Evolutionary conservation across 2,113 vertebrate genomes (phyloP).

Genomic region (Lota lota): DNA sequence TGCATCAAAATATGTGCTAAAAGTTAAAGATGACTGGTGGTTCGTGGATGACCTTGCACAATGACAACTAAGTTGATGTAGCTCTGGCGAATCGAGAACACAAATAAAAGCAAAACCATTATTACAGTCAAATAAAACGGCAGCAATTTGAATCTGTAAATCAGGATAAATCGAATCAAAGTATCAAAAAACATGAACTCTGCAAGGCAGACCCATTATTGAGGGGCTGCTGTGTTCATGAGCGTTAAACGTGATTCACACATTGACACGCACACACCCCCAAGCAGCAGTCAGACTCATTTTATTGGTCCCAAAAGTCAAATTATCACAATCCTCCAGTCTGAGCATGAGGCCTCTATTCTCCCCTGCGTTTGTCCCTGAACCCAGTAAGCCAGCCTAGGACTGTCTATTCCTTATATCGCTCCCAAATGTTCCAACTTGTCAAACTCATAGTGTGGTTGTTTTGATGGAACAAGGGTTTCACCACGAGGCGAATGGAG

Average conservation of each 20-base stretch:
- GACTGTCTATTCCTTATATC: constrained; percentile 9
- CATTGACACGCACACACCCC: constrained; percentile 48
- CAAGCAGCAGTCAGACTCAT: constrained; percentile 35
- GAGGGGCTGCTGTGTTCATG: constrained; percentile 21
- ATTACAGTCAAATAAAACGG: no score
- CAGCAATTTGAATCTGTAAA: no score
- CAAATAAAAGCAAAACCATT: no score
- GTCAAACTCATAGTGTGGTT: constrained; percentile 41
- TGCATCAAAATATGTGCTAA: no score
- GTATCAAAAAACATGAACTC: background rate
- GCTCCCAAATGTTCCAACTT: constrained; percentile 41
- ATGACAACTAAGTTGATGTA: no score
- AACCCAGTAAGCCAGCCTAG: constrained; percentile 32
- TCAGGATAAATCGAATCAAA: no score
- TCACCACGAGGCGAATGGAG: constrained; percentile 10
- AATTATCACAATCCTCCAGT: constrained; percentile 39
- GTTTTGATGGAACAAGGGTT: constrained; percentile 11
- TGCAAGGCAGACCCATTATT: constrained; percentile 21
- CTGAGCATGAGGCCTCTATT: constrained; percentile 26
- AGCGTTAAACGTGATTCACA: constrained; percentile 62
- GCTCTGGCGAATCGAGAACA: no score
- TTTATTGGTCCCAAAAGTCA: constrained; percentile 64
- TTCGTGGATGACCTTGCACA: no score
- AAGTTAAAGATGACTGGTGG: no score
- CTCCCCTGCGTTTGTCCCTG: constrained; percentile 32